Evolutionary conservation across 1,140 invertebrate species (phyloP).

Genomic region (Nasonia longicornis): DNA sequence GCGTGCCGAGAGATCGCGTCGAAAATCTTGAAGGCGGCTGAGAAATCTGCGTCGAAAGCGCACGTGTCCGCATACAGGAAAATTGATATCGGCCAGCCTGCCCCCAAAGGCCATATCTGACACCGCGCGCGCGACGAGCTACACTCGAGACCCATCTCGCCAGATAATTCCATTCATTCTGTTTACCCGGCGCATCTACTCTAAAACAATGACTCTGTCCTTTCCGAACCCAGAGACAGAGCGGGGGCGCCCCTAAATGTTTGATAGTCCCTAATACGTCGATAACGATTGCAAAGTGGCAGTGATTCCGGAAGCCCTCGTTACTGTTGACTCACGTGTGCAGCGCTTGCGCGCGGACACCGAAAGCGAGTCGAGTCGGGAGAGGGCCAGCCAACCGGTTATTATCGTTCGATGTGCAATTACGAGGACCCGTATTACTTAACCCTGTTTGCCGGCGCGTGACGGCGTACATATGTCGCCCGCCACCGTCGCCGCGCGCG

Average conservation of each 20-base stretch:
- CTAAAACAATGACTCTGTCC: slow-evolving; percentile 29
- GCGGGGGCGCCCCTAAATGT: not conserved
- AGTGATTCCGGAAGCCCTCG: slow-evolving; percentile 37
- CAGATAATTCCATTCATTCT: not conserved
- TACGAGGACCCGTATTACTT: slow-evolving; percentile 58
- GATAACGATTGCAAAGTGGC: slow-evolving; percentile 44
- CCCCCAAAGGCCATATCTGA: not conserved
- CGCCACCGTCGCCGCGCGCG: too few relatives aligned
- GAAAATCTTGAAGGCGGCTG: too few relatives aligned
- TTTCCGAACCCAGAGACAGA: not conserved
- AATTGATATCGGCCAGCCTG: too few relatives aligned
- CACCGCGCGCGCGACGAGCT: too few relatives aligned
- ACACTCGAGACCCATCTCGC: not conserved
- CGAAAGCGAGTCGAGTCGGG: not conserved
- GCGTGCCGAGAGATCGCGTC: too few relatives aligned
- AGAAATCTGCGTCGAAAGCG: too few relatives aligned
- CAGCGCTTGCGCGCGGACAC: not conserved
- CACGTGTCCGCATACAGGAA: too few relatives aligned
- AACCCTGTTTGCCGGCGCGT: slow-evolving; percentile 53
- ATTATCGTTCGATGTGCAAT: slow-evolving; percentile 50
- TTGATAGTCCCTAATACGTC: slow-evolving; percentile 29
- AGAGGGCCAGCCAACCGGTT: slow-evolving; percentile 31
- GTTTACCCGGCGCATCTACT: not conserved
- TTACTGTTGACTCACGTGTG: slow-evolving; percentile 46
- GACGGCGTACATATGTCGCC: slow-evolving; percentile 39